Conservation (phyloP, 2,113 vertebrate genomes). For the Paracyprichromis sp. region DNA sequence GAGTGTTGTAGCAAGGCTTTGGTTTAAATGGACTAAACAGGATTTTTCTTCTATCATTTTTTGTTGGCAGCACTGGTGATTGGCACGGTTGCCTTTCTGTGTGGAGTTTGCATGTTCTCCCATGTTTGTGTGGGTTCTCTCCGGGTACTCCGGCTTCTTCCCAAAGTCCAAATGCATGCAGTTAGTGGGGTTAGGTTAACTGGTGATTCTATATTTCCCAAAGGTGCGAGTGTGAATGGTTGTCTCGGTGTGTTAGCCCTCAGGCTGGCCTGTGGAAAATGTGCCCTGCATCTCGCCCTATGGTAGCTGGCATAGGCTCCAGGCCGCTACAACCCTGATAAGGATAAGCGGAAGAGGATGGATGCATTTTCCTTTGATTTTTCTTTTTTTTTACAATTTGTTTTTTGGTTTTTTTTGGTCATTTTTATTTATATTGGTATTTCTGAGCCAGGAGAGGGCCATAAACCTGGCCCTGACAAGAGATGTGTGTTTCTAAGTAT, state of each 20-base stretch:
- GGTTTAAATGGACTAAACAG: neutral
- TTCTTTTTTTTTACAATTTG: neutral
- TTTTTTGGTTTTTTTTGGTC: accelerated
- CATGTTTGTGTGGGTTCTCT: neutral
- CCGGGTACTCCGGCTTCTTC: neutral
- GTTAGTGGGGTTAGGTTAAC: neutral
- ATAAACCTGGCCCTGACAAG: neutral
- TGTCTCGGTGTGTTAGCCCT: neutral
- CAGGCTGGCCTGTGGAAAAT: neutral
- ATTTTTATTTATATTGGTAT: neutral
- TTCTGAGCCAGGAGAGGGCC: neutral
- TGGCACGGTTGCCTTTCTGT: neutral
- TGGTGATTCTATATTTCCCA: neutral
- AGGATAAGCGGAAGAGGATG: neutral
- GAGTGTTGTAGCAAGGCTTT: neutral
- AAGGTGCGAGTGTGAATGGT: accelerated
- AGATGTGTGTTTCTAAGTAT: neutral
- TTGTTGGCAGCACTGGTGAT: neutral
- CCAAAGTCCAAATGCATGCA: neutral
- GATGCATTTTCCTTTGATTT: neutral
- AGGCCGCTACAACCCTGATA: neutral
- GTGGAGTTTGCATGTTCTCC: neutral
- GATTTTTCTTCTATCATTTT: neutral
- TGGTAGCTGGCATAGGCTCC: neutral
- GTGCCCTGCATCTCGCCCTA: neutral